Percentiles rank a stretch among this genome's conserved stretches.
Conservation (phyloP, 2,113 vertebrate genomes). For the Tachuris rubrigastra region DNA sequence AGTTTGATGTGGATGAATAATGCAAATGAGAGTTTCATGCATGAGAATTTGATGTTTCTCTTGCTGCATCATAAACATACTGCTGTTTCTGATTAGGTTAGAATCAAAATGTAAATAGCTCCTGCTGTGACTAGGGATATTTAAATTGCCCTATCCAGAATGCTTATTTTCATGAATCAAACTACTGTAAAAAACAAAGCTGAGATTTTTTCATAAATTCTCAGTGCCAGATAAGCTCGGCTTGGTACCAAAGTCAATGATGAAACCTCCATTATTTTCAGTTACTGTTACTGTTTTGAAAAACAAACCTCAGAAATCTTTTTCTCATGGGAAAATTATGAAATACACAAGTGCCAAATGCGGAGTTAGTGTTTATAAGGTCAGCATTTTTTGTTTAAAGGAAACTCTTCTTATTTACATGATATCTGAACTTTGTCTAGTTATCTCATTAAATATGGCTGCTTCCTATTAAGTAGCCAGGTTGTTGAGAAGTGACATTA, state of each 20-base stretch:
- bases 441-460: background rate
- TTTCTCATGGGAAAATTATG: background rate
- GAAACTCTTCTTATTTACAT: background rate
- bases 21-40: conserved; percentile 23
- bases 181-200: background rate
- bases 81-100: conserved; percentile 20
- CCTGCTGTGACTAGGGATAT: background rate
- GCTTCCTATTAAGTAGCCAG: background rate
- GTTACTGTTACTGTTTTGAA: background rate
- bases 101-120: background rate
- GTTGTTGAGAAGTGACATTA: background rate
- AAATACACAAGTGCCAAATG: background rate
- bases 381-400: background rate
- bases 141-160: background rate
- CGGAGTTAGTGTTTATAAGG: background rate
- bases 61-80: background rate
- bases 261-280: background rate
- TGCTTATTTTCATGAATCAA: background rate
- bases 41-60: conserved; percentile 13
- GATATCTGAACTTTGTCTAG: background rate
- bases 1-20: conserved; percentile 35
- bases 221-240: background rate
- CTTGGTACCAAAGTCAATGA: background rate
- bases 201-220: background rate
- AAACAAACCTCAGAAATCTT: background rate